phyloP scores from a whole-genome alignment of 2,888 invertebrate species.

The Drosophila prolongata region DNA sequence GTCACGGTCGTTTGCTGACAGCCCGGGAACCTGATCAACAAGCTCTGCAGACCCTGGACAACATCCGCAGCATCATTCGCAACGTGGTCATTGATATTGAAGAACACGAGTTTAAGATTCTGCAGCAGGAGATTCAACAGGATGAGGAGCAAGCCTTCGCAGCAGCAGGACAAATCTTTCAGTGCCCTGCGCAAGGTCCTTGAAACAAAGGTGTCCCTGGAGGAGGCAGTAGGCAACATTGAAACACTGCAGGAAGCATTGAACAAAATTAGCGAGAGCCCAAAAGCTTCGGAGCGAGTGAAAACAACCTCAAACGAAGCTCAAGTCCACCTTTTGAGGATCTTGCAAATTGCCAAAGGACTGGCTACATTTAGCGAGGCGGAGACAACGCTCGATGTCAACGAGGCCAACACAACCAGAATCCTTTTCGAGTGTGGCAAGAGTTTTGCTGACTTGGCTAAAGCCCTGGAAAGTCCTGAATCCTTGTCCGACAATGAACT shows the following conservation, averaged over 20 bases:
- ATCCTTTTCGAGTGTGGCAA: conserved; percentile 65
- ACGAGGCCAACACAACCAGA: conserved; percentile 59
- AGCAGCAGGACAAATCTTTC: conserved; percentile 76
- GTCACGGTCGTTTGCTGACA: conserved; percentile 77
- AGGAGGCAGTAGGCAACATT: conserved; percentile 81
- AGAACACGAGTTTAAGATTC: conserved; percentile 81
- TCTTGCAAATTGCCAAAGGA: conserved; percentile 65
- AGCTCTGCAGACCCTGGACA: conserved; percentile 73
- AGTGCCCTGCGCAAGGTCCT: conserved; percentile 78
- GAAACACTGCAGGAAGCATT: conserved; percentile 74
- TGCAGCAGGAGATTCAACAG: conserved; percentile 79
- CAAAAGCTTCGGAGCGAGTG: conserved; percentile 26
- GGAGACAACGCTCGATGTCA: conserved; percentile 56
- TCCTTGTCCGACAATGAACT: conserved; percentile 47
- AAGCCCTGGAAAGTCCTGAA: conserved; percentile 43
- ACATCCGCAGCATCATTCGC: conserved; percentile 78
- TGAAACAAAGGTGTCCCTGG: conserved; percentile 78
- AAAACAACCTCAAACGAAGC: conserved; percentile 53
- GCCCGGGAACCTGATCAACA: conserved; percentile 68
- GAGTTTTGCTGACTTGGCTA: conserved; percentile 65
- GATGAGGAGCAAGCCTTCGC: conserved; percentile 76
- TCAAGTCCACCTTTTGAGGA: conserved; percentile 54
- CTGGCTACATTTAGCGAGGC: conserved; percentile 60
- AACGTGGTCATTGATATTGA: conserved; percentile 82
- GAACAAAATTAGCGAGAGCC: conserved; percentile 57